Evolutionary conservation across 2,888 invertebrate genomes (phyloP), one percentile per base, ranked within the genome.

Genomic region (Ariolimax columbianus): DNA sequence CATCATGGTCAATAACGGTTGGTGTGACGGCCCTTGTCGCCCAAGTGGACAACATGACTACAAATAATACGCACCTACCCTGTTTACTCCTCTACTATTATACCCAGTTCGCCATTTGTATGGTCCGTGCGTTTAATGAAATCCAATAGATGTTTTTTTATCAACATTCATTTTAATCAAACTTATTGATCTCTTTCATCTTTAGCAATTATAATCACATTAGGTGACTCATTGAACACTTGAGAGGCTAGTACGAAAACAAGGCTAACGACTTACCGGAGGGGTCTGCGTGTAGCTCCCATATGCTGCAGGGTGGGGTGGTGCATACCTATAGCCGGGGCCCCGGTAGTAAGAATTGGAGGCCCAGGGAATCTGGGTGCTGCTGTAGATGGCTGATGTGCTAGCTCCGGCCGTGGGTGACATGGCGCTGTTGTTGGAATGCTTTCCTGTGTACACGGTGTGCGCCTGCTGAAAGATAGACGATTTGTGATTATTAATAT

Each of bases 211-310:
- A 17, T 47, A 11, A 47, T 47, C 47, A 11, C 47, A 11, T 47
- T 7, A 11, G 7, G 47, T 47, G 47, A 11, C 47, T 17, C 3
- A 23, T 23, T 55, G 55, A 40, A n/a, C n/a, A n/a, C n/a, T n/a
- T n/a, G 72, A n/a, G 14, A n/a, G n/a, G n/a, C n/a, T n/a, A n/a
- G n/a, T n/a, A n/a, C n/a, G n/a, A n/a, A n/a, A 55, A 55, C 23
- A 17, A 55, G 17, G 23, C 14, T 19, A 55, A 11, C 4, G 4
- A 77, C 82, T 77, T 47, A 83, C 82, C 77, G 82, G 77, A 30
- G 82, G 82, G 19, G 30, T 40, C 77, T 83, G 82, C 7, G 82
- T 83, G 66, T 83, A 83, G 82, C 82, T 83, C 7, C 82, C 82
- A 40, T 83, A 83, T 2, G 82, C 82, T 14, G 82, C 82, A 77